Conservation (phyloP, 92 coral and sea anemone species). For the Blastomussa wellsi region DNA sequence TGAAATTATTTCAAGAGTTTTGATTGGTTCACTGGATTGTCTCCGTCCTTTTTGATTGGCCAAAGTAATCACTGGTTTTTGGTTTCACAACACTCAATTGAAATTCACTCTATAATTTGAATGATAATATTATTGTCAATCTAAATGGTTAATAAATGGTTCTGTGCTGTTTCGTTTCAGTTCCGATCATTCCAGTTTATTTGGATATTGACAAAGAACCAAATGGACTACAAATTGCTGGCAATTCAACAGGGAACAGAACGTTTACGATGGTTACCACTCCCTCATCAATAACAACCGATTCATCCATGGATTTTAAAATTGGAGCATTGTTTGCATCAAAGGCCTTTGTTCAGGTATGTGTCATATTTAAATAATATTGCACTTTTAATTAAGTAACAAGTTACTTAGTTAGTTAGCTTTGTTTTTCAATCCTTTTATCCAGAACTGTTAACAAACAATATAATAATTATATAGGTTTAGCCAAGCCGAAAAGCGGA, state of each 20-base stretch:
- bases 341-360: constrained; percentile 36
- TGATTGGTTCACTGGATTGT: no score
- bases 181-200: constrained; percentile 44
- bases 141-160: background rate
- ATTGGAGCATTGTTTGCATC: constrained; percentile 42
- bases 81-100: no score
- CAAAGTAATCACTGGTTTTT: no score
- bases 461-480: no score
- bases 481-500: no score
- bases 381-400: no score
- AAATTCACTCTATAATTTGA: no score
- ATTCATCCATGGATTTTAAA: constrained; percentile 45
- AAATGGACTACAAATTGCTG: background rate
- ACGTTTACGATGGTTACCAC: background rate
- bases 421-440: background rate
- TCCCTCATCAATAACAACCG: constrained; percentile 4
- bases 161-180: constrained; percentile 5
- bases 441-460: no score
- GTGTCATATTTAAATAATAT: background rate
- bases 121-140: no score
- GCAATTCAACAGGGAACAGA: constrained; percentile 5
- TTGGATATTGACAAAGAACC: constrained; percentile 10
- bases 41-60: no score
- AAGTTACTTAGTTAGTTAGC: no score
- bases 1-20: no score